Evolutionary conservation across 1,140 invertebrate species (phyloP).

Genomic region (Drosophila repletoides): DNA sequence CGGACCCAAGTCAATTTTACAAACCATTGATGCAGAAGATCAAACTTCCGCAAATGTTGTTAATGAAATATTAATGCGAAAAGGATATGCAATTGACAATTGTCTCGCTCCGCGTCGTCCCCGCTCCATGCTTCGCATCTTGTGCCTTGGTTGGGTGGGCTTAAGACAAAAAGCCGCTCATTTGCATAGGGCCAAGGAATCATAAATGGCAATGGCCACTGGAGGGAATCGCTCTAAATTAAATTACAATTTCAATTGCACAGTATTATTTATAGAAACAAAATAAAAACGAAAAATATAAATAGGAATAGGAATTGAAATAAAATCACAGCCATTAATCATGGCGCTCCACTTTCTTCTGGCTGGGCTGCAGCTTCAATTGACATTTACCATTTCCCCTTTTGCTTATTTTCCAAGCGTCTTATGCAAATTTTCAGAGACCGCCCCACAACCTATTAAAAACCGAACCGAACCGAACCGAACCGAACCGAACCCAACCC

Average conservation of each 20-base stretch:
- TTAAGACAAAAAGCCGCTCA: constrained; percentile 57
- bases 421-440: constrained; percentile 62
- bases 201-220: constrained; percentile 36
- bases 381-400: constrained; percentile 74
- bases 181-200: constrained; percentile 58
- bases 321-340: constrained; percentile 74
- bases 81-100: constrained; percentile 82
- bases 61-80: constrained; percentile 82
- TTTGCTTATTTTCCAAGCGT: constrained; percentile 24
- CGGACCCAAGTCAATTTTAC: constrained; percentile 81
- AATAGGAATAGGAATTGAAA: constrained; percentile 19
- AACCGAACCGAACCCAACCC: neutral
- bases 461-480: neutral
- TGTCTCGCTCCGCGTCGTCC: constrained; percentile 20
- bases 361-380: constrained; percentile 47
- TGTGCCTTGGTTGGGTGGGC: constrained; percentile 20
- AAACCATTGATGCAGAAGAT: constrained; percentile 82
- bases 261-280: constrained; percentile 55
- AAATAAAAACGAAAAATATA: constrained; percentile 5
- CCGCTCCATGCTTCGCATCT: neutral
- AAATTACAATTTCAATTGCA: constrained; percentile 70
- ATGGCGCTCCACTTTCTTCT: constrained; percentile 31
- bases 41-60: constrained; percentile 81
- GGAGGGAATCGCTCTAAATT: constrained; percentile 60
- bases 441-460: neutral